Conservation (phyloP, 2,888 invertebrate species). For the Cataglyphis altisquamis region DNA sequence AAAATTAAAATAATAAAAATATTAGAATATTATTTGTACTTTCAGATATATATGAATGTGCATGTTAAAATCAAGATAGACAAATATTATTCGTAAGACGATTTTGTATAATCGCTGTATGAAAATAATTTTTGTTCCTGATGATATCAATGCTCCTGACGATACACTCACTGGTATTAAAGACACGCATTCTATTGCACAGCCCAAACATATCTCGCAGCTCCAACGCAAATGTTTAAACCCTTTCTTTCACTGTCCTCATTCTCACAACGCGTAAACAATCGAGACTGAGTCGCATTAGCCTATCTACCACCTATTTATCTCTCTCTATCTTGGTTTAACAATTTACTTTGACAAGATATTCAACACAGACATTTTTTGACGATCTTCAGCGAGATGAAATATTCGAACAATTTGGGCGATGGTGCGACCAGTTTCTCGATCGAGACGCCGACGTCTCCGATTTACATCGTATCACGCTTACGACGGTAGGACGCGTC, state of each 20-base stretch:
- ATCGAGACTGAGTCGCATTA: slow-evolving; percentile 28
- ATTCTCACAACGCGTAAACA: background rate
- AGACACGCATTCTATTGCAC: slow-evolving; percentile 6
- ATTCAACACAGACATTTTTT: background rate
- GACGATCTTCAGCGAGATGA: background rate
- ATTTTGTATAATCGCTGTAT: slow-evolving; percentile 15
- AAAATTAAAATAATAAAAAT: slow-evolving; percentile 12
- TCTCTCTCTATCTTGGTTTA: background rate
- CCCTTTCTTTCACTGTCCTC: background rate
- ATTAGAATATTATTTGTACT: slow-evolving; percentile 16
- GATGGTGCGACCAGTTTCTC: background rate
- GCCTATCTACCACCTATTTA: slow-evolving; percentile 7
- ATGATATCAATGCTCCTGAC: background rate
- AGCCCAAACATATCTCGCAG: background rate
- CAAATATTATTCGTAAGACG: slow-evolving; percentile 1
- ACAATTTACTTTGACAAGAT: background rate
- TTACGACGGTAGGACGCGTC: slow-evolving; percentile 73
- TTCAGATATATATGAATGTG: background rate
- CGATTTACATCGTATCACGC: slow-evolving; percentile 62
- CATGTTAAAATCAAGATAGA: slow-evolving; percentile 15
- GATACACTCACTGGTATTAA: background rate
- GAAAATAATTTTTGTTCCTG: slow-evolving; percentile 35
- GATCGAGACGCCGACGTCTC: slow-evolving; percentile 51
- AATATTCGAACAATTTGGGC: background rate
- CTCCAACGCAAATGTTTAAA: slow-evolving; percentile 30